A percentile compares a stretch with the other conserved stretches of the same genome.
phyloP scores from a whole-genome alignment of 2,113 vertebrate species.

The Sebastes fasciatus region DNA sequence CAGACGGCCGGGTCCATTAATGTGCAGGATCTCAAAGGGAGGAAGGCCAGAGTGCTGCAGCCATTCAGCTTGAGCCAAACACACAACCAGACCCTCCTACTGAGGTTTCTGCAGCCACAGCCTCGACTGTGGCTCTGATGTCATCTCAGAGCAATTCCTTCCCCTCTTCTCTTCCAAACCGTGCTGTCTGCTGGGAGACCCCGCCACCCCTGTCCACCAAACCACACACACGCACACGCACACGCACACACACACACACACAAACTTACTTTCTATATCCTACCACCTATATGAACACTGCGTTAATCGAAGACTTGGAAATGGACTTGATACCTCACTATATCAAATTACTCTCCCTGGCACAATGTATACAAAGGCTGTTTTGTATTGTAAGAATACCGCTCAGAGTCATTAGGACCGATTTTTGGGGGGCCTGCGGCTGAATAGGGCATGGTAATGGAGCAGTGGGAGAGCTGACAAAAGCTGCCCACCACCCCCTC shows the following conservation, averaged over 20 bases:
- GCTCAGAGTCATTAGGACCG: constrained; percentile 71
- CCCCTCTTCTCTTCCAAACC: constrained; percentile 37
- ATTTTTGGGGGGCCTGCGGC: constrained; percentile 51
- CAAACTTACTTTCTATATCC: constrained; percentile 13
- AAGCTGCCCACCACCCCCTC: constrained; percentile 36
- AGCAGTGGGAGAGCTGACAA: constrained; percentile 66
- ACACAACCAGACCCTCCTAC: constrained; percentile 54
- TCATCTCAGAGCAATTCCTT: constrained; percentile 68
- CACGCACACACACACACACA: not conserved
- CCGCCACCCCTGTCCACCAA: not conserved
- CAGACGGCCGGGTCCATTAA: constrained; percentile 30
- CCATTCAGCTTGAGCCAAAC: constrained; percentile 63
- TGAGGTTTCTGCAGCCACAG: constrained; percentile 59
- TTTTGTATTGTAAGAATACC: constrained; percentile 76
- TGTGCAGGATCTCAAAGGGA: constrained; percentile 45
- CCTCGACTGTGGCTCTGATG: constrained; percentile 68
- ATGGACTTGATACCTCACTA: constrained; percentile 65
- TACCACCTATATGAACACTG: constrained; percentile 33
- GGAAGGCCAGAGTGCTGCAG: constrained; percentile 36
- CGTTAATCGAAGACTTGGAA: constrained; percentile 70
- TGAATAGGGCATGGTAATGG: constrained; percentile 72
- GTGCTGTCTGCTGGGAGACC: constrained; percentile 41
- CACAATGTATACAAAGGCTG: constrained; percentile 78
- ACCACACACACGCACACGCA: not conserved
- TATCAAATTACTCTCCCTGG: constrained; percentile 74